Evolutionary conservation across 2,888 invertebrate genomes (phyloP).

Genomic region (Nomada lathburiana): DNA sequence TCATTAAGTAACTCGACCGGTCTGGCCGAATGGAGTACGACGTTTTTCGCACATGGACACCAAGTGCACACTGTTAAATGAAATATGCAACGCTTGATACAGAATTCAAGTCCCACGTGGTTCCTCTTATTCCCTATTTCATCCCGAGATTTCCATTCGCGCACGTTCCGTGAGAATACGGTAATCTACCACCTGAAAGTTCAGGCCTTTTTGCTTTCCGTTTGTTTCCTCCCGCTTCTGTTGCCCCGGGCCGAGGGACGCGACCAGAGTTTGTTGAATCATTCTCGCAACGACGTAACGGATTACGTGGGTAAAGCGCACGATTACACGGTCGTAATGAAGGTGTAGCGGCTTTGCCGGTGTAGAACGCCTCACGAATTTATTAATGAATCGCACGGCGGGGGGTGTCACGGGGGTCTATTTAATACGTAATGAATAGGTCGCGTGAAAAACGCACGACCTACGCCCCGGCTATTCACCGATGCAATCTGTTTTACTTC

Average conservation of each 20-base stretch:
- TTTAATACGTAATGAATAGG: neutral
- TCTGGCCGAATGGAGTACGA: constrained; percentile 48
- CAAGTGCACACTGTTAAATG: neutral
- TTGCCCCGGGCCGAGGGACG: neutral
- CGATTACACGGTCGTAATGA: constrained; percentile 13
- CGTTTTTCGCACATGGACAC: constrained; percentile 49
- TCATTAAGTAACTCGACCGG: constrained; percentile 68
- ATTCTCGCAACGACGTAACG: neutral
- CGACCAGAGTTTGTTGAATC: neutral
- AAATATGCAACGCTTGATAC: constrained; percentile 16
- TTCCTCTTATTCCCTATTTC: constrained; percentile 23
- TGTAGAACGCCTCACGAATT: constrained; percentile 2
- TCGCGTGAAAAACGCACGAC: neutral
- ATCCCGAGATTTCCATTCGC: constrained; percentile 26
- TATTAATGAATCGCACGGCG: constrained; percentile 18
- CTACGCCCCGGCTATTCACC: constrained; percentile 12
- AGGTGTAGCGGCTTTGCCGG: too few relatives aligned
- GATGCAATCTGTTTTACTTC: neutral
- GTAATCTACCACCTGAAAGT: neutral
- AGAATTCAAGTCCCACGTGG: constrained; percentile 34
- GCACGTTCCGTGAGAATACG: neutral
- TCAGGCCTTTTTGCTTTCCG: neutral
- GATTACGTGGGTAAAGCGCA: neutral
- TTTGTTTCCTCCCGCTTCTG: neutral
- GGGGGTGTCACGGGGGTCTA: neutral